Evolutionary conservation across 2,888 invertebrate species (phyloP), one percentile per base, ranked within the genome.

Genomic region (Lordiphosa fenestrarum): DNA sequence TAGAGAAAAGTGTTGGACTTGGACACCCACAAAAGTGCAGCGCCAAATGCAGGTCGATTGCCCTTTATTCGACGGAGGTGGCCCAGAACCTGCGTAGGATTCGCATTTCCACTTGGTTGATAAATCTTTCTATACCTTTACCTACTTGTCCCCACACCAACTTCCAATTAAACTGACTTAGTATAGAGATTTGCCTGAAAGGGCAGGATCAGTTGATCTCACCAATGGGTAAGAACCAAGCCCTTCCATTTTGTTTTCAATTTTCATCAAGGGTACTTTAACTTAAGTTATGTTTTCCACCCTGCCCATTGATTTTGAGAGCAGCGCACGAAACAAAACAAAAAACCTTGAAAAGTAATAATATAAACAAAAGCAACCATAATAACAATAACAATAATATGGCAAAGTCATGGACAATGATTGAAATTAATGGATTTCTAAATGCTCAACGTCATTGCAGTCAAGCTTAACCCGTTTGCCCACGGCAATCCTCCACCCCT

Each of bases 351-450:
- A 15, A 19, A n/a, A n/a, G 47, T 19, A 38, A 25, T 33, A 36
- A 19, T 10, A 12, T 37, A 36, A 38, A 50, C 6, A 56, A 30
- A 35, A 33, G 44, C 41, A 52, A 51, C 46, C 42, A 67, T 61
- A 62, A 62, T 44, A 62, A 62, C 67, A 63, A 63, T 63, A 61
- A 61, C 65, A 63, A 68, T 69, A 66, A 66, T 70, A 70, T 53
- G 70, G 86, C 82, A 74, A 81, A 84, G 86, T 86, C 86, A 87
- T 76, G 81, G 83, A 69, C 76, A 82, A 83, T 86, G 87, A 88
- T 88, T 88, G 75, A 88, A 87, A 88, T 88, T 87, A 87, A 88
- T 88, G 87, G 84, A 76, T 82, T 84, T 74, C 66, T 72, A 84
- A 87, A 85, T 84, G 72, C 68, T 80, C 70, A 55, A 39, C 69